Conservation (phyloP, 2,113 vertebrate genomes). For the Prolemur simus region DNA sequence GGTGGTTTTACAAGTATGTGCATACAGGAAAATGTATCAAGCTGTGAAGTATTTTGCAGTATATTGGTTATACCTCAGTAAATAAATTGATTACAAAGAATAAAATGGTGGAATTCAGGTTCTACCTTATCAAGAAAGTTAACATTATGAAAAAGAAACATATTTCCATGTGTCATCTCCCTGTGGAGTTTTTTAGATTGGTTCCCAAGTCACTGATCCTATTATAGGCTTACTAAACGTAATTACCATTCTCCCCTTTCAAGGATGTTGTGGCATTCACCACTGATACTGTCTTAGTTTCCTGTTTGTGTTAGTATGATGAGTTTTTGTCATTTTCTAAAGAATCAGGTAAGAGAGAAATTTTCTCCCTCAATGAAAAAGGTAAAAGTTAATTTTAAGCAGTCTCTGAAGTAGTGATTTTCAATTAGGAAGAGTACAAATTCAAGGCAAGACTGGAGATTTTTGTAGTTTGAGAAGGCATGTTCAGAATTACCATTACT, state of each 20-base stretch:
- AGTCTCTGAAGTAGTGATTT: neutral
- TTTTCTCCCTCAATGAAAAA: conserved; percentile 35
- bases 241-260: neutral
- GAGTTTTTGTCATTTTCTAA: conserved; percentile 41
- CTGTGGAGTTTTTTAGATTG: neutral
- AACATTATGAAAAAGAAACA: conserved; percentile 31
- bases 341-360: conserved; percentile 16
- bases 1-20: neutral
- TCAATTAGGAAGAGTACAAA: neutral
- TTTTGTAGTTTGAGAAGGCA: neutral
- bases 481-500: neutral
- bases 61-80: neutral
- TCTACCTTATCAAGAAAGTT: conserved; percentile 14
- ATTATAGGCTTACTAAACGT: neutral
- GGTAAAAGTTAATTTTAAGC: neutral
- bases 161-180: neutral
- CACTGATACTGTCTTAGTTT: neutral
- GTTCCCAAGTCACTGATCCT: neutral
- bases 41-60: neutral
- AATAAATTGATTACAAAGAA: conserved; percentile 23
- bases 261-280: conserved; percentile 4
- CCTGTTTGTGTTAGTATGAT: neutral
- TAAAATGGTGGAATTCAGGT: conserved; percentile 10
- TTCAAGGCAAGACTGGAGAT: neutral
- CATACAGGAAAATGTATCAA: neutral